phyloP scores from a whole-genome alignment of 2,113 vertebrate species.

The Todiramphus saurophagus region DNA sequence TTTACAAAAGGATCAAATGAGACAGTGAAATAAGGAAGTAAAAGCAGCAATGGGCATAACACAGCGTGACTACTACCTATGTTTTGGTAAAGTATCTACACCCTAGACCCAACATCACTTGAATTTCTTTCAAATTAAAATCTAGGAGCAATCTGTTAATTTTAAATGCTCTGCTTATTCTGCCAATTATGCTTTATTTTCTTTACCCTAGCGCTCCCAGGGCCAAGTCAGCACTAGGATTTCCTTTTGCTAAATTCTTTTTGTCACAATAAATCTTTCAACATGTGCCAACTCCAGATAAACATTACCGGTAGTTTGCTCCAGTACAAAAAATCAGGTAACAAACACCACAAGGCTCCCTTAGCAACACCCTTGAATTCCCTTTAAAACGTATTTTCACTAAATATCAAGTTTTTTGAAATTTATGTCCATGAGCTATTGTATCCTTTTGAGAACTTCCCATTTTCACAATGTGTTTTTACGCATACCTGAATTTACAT shows the following conservation, averaged over 20 bases:
- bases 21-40: neutral
- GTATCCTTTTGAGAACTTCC: neutral
- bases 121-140: constrained; percentile 9
- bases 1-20: neutral
- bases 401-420: neutral
- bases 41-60: neutral
- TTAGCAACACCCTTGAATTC: neutral
- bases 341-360: neutral
- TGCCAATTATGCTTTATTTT: neutral
- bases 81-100: neutral
- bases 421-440: neutral
- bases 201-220: neutral
- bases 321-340: neutral
- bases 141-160: neutral
- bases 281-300: neutral
- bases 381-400: neutral
- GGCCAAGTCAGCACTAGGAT: neutral
- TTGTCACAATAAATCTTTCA: constrained; percentile 17
- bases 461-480: neutral
- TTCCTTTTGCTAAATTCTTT: constrained; percentile 29
- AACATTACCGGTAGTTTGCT: neutral
- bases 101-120: neutral
- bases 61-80: neutral
- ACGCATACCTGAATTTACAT: neutral
- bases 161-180: constrained; percentile 21